Percentiles rank a stretch among this genome's conserved stretches.
Conservation (phyloP, 2,113 vertebrate species). For the Ciconia stormi region DNA sequence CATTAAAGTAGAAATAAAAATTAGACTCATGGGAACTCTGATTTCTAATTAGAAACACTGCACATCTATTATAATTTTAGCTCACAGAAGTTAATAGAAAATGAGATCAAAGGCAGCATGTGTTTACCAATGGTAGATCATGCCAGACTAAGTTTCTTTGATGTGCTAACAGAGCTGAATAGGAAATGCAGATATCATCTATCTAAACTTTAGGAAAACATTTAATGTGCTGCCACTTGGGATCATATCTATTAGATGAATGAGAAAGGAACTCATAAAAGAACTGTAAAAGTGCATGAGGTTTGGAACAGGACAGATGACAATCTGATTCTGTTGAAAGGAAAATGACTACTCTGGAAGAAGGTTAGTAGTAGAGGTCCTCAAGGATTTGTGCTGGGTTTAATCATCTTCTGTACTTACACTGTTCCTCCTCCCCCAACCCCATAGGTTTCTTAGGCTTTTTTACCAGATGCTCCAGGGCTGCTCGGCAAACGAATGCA, state of each 20-base stretch:
- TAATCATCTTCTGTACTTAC: background rate
- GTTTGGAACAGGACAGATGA: background rate
- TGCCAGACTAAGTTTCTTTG: constrained; percentile 36
- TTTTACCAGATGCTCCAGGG: background rate
- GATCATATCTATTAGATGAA: background rate
- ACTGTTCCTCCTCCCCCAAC: background rate
- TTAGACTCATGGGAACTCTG: background rate
- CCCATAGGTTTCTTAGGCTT: accelerated
- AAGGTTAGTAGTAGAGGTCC: background rate
- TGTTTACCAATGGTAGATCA: constrained; percentile 29
- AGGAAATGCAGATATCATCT: constrained; percentile 41
- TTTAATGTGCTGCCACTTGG: constrained; percentile 1
- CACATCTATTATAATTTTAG: background rate
- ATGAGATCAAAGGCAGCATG: constrained; percentile 47
- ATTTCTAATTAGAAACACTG: constrained; percentile 10
- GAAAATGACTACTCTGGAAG: background rate
- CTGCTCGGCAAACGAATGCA: background rate
- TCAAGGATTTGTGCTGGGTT: background rate
- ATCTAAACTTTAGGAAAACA: constrained; percentile 3
- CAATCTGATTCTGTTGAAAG: background rate
- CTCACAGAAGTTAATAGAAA: constrained; percentile 29
- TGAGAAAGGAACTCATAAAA: background rate
- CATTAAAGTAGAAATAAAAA: background rate
- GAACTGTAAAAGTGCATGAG: background rate
- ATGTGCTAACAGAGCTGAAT: constrained; percentile 19